These are phyloP conservation scores for Panthera leo DNA, from an alignment of 2,113 vertebrate species.

Conservation along the genomic window DNA sequence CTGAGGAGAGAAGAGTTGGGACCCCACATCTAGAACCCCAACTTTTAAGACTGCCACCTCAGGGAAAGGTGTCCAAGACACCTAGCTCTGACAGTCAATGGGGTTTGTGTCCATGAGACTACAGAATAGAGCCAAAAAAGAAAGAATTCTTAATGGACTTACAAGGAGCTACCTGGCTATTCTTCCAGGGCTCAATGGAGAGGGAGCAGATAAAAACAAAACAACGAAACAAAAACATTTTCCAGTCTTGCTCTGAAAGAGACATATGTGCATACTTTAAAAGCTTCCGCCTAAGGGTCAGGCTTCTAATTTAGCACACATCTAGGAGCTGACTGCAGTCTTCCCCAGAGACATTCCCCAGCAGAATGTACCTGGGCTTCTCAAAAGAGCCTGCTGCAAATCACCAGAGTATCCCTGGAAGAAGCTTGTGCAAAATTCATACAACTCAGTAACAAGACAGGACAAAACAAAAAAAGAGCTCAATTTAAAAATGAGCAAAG, in stretches of 20 bases:
- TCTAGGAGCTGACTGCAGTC: neutral
- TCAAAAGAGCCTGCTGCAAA: neutral
- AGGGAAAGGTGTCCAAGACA: neutral
- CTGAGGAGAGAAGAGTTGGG: neutral
- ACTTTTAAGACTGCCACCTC: neutral
- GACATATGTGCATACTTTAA: neutral
- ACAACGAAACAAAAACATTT: neutral
- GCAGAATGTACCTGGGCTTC: neutral
- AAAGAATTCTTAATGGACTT: neutral
- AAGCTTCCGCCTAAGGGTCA: neutral
- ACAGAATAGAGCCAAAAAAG: neutral
- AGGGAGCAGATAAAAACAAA: neutral
- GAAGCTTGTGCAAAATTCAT: neutral
- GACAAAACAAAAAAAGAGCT: neutral
- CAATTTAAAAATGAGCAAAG: neutral
- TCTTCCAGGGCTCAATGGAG: neutral
- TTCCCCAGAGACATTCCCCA: neutral
- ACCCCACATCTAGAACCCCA: neutral
- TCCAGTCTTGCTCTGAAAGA: neutral
- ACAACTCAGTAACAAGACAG: neutral
- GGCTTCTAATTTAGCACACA: neutral
- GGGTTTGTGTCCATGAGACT: neutral
- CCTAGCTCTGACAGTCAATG: neutral
- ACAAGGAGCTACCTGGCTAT: neutral
- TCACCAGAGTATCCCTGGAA: neutral